Evolutionary conservation across 2,888 invertebrate species (phyloP), one percentile per base, ranked within the genome.

Genomic region (Arge pagana): DNA sequence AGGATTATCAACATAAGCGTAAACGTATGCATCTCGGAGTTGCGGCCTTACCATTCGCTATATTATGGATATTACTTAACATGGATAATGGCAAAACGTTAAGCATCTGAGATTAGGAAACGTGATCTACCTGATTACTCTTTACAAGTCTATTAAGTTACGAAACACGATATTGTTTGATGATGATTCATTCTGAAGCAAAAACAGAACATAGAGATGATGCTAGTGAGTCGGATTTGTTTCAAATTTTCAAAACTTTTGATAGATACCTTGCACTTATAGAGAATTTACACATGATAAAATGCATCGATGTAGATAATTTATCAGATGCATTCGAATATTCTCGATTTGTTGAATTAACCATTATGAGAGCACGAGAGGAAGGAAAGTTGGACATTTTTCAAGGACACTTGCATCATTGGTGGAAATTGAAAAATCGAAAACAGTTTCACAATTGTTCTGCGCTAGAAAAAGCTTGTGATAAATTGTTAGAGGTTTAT

Each of bases 311-410:
- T 3, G 66, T 71, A 43, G 73, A 77, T 52, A 82, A 82, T 66
- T 73, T 85, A 1, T 78, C 70, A 66, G 82, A 79, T 64, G 78
- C 80, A 16, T 83, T 86, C 56, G 64, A 81, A 55, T 73, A 80
- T 53, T 80, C 82, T 24, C 65, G 68, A 40, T 83, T 83, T 62
- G 70, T 86, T 21, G 85, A 85, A 68, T 79, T 78, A 56, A 76
- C 79, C 51, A 67, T 83, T 5, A 68, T 72, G 41, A 79, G 77
- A 63, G 72, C 84, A 2, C 40, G 55, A 26, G 50, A 63, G 15
- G 58, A 66, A 23, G 76, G 79, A 53, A 78, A 78, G 54, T 74
- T 72, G 23, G 67, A 70, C 37, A 61, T 77, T 24, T 73, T 82
- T 30, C 73, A 79, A 56, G 67, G 77, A 69, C 69, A 80, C 72